These are phyloP conservation scores for Loriculus beryllinus DNA, from an alignment of 2,797 vertebrate species.

Conservation along the genomic window DNA sequence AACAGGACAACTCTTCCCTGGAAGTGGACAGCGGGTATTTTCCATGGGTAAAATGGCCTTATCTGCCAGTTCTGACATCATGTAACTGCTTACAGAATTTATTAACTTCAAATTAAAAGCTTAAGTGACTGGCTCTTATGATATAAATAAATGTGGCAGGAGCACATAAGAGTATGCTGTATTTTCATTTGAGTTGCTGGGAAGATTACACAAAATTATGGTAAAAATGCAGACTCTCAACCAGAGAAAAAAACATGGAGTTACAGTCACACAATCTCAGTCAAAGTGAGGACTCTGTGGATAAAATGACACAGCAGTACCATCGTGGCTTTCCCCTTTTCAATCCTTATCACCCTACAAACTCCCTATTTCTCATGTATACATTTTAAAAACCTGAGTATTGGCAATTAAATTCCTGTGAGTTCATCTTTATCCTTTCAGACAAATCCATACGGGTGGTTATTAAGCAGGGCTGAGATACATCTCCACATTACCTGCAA, in stretches of 20 bases:
- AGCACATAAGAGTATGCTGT: neutral
- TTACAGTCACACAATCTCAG: neutral
- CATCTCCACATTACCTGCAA: neutral
- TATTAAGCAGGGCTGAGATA: neutral
- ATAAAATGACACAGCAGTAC: neutral
- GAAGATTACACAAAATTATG: slow-evolving; percentile 25
- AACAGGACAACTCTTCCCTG: neutral
- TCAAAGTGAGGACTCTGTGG: neutral
- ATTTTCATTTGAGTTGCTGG: slow-evolving; percentile 48
- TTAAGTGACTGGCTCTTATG: slow-evolving; percentile 11
- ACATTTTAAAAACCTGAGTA: neutral
- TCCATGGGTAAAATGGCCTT: neutral
- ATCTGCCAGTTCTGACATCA: slow-evolving; percentile 3
- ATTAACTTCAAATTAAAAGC: slow-evolving; percentile 41
- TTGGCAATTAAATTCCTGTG: neutral
- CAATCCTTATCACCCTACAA: neutral
- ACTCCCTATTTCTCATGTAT: neutral
- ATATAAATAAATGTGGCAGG: slow-evolving; percentile 34
- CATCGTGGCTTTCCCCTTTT: neutral
- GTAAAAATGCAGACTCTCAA: slow-evolving; percentile 17
- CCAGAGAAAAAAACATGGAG: neutral
- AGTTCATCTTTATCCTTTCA: neutral
- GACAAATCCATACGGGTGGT: neutral
- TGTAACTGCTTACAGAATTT: slow-evolving; percentile 4
- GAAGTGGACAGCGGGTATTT: neutral